phyloP scores from a whole-genome alignment of 2,888 invertebrate species.

The Beris morrisii region DNA sequence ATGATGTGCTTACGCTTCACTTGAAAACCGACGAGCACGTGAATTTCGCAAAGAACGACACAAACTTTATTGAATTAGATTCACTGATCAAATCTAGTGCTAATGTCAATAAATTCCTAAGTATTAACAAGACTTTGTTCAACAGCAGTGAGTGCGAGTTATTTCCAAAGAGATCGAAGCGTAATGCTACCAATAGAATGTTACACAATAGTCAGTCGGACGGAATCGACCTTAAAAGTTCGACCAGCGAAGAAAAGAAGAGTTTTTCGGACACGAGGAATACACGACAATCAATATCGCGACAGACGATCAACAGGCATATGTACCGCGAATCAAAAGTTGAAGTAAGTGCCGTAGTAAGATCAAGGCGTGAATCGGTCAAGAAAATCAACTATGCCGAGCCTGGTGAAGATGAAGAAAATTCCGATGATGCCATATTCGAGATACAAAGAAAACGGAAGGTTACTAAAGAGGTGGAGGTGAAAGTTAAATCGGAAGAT shows the following conservation, averaged over 20 bases:
- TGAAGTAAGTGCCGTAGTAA: constrained; percentile 48
- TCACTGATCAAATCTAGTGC: constrained; percentile 68
- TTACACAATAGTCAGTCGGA: constrained; percentile 17
- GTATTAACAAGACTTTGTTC: constrained; percentile 53
- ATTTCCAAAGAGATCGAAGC: constrained; percentile 21
- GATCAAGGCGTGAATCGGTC: constrained; percentile 42
- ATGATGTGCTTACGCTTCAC: constrained; percentile 70
- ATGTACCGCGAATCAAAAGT: neutral
- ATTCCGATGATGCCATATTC: constrained; percentile 34
- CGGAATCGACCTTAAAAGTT: neutral
- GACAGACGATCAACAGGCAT: constrained; percentile 14
- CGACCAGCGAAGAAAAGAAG: constrained; percentile 10
- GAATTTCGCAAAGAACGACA: constrained; percentile 71
- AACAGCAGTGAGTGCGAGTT: constrained; percentile 22
- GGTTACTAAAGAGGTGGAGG: neutral
- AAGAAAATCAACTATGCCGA: constrained; percentile 41
- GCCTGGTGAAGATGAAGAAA: constrained; percentile 40
- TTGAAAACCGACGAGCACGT: constrained; percentile 73
- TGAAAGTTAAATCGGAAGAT: constrained; percentile 3
- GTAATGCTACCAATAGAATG: constrained; percentile 9
- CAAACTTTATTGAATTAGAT: constrained; percentile 75
- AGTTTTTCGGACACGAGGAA: constrained; percentile 16
- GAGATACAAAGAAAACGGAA: constrained; percentile 21
- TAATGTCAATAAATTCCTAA: constrained; percentile 70
- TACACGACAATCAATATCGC: constrained; percentile 25